A percentile compares a stretch with the other conserved stretches of the same genome.
Conservation (phyloP, 2,888 invertebrate genomes). For the Volucella inflata region DNA sequence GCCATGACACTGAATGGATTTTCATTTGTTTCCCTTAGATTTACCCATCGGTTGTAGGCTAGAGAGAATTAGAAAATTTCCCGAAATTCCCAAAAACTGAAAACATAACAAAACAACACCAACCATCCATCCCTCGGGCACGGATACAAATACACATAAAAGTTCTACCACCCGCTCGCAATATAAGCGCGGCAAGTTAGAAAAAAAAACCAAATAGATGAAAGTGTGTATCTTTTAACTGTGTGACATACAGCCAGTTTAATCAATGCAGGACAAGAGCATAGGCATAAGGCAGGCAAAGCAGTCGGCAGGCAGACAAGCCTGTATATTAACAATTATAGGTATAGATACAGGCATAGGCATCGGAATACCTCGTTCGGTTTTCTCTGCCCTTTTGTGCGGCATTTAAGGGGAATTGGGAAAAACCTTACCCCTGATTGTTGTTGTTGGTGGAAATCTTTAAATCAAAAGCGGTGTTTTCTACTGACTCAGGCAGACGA, state of each 20-base stretch:
- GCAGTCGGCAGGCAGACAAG: constrained; percentile 28
- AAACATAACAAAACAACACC: constrained; percentile 41
- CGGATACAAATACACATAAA: constrained; percentile 9
- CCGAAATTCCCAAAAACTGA: constrained; percentile 64
- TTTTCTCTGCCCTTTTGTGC: constrained; percentile 40
- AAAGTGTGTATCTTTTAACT: constrained; percentile 3
- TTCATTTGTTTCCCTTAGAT: constrained; percentile 69
- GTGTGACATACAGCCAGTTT: constrained; percentile 43
- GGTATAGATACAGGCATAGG: background rate
- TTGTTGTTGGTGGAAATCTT: constrained; percentile 42
- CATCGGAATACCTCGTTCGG: constrained; percentile 33
- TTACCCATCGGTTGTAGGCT: constrained; percentile 24
- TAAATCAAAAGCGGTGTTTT: constrained; percentile 49
- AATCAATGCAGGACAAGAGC: constrained; percentile 37
- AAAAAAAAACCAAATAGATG: constrained; percentile 29
- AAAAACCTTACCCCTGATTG: constrained; percentile 61
- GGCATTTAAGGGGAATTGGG: constrained; percentile 43
- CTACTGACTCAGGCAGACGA: constrained; percentile 34
- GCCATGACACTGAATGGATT: constrained; percentile 75
- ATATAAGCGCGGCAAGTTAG: constrained; percentile 30
- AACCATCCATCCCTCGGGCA: constrained; percentile 65
- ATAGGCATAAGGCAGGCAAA: too few species aligned
- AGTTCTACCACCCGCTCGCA: constrained; percentile 36
- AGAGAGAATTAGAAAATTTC: constrained; percentile 45
- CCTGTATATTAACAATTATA: background rate